Conservation (phyloP, 2,797 vertebrate species). For the Microhierax caerulescens region DNA sequence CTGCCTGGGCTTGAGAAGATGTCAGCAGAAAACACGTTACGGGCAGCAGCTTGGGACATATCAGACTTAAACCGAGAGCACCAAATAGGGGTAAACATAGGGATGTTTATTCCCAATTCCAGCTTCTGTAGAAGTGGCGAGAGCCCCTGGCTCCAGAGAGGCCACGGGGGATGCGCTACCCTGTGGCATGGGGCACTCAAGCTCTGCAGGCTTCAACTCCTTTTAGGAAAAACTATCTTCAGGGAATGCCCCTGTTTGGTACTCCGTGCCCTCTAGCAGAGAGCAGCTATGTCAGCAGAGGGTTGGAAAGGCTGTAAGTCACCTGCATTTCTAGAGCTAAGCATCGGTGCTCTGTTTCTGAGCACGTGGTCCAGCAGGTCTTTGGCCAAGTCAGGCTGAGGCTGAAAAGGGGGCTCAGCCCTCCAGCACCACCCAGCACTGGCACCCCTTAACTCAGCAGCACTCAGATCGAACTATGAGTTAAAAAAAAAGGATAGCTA, state of each 20-base stretch:
- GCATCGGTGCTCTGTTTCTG: fast-evolving
- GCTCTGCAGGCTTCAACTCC: background rate
- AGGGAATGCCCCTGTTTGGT: background rate
- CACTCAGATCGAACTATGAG: background rate
- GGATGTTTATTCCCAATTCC: background rate
- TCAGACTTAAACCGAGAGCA: background rate
- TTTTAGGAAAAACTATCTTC: background rate
- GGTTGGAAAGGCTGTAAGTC: too few relatives aligned
- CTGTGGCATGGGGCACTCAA: background rate
- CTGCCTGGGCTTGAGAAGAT: background rate
- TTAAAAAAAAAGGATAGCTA: background rate
- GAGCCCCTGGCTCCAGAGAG: background rate
- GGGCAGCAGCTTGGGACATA: background rate
- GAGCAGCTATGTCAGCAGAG: background rate
- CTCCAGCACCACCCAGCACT: background rate
- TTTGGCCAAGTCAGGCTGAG: background rate
- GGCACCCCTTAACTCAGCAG: background rate
- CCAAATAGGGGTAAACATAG: background rate
- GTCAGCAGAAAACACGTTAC: background rate
- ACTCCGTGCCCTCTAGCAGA: background rate
- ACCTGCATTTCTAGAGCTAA: background rate
- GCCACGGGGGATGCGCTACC: fast-evolving
- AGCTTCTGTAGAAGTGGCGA: background rate
- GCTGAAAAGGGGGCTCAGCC: background rate
- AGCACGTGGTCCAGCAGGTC: background rate